Percentiles rank a stretch among this genome's conserved stretches.
Evolutionary conservation across 2,113 vertebrate genomes (phyloP).

Genomic region (Eonycteris spelaea): DNA sequence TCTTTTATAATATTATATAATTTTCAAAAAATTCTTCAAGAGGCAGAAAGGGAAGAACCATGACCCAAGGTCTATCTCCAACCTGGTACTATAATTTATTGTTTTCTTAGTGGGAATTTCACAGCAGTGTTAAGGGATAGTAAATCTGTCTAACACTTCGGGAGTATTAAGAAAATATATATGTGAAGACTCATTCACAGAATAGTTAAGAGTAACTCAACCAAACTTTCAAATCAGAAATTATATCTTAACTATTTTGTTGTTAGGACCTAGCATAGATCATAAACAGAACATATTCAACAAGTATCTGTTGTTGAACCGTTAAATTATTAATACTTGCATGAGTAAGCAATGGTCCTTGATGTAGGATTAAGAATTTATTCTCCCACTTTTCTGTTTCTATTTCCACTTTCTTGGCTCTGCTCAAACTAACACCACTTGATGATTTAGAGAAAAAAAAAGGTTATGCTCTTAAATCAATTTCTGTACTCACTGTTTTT

Average conservation of each 20-base stretch:
- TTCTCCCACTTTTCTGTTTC: not conserved
- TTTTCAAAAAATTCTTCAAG: conserved; percentile 27
- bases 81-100: not conserved
- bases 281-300: not conserved
- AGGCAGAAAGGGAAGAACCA: not conserved
- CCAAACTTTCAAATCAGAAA: not conserved
- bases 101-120: conserved; percentile 27
- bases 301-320: not conserved
- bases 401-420: conserved; percentile 46
- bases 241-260: not conserved
- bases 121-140: not conserved
- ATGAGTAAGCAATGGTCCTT: not conserved
- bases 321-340: conserved; percentile 48
- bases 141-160: not conserved
- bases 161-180: not conserved
- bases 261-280: not conserved
- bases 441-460: not conserved
- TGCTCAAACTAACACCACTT: not conserved
- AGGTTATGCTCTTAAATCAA: conserved; percentile 43
- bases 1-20: not conserved
- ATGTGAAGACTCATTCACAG: not conserved
- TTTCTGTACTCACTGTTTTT: conserved; percentile 57
- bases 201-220: not conserved
- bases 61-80: not conserved
- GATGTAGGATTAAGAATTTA: conserved; percentile 3